phyloP scores from a whole-genome alignment of 1,140 invertebrate genomes.

The Meloidogyne chitwoodi region DNA sequence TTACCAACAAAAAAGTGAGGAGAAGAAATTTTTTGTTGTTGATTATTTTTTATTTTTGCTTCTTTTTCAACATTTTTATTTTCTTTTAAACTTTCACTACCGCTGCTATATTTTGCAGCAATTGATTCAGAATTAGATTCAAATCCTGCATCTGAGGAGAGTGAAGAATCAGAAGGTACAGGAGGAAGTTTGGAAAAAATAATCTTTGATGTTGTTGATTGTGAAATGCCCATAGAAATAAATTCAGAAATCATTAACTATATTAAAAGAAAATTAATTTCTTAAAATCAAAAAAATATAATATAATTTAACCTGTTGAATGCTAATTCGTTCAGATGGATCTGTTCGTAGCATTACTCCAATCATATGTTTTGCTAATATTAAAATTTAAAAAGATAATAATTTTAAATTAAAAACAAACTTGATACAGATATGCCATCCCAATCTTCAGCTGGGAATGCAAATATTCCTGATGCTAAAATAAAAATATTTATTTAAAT shows the following conservation, averaged over 20 bases:
- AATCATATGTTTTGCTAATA: constrained; percentile 83
- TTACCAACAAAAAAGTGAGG: constrained; percentile 9
- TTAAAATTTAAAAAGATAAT: constrained; percentile 32
- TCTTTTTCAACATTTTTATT: background rate
- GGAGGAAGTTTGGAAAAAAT: constrained; percentile 1
- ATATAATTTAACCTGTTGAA: constrained; percentile 72
- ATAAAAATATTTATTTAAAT: constrained; percentile 61
- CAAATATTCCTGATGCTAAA: constrained; percentile 73
- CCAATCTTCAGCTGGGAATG: constrained; percentile 93
- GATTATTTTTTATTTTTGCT: background rate
- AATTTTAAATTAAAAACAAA: constrained; percentile 42
- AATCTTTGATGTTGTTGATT: background rate
- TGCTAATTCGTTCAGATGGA: constrained; percentile 77
- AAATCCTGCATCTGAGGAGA: constrained; percentile 25
- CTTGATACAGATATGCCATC: constrained; percentile 80
- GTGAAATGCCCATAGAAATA: background rate
- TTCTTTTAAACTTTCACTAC: constrained; percentile 5
- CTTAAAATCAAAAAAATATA: background rate
- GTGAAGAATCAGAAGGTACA: constrained; percentile 22
- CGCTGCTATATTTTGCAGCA: background rate
- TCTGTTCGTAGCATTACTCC: constrained; percentile 84
- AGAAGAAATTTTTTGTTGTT: background rate
- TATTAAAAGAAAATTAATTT: background rate
- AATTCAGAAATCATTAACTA: background rate
- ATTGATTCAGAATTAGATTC: constrained; percentile 4